Evolutionary conservation across 2,797 vertebrate genomes (phyloP).

Genomic region (Pangasius mekongensis): DNA sequence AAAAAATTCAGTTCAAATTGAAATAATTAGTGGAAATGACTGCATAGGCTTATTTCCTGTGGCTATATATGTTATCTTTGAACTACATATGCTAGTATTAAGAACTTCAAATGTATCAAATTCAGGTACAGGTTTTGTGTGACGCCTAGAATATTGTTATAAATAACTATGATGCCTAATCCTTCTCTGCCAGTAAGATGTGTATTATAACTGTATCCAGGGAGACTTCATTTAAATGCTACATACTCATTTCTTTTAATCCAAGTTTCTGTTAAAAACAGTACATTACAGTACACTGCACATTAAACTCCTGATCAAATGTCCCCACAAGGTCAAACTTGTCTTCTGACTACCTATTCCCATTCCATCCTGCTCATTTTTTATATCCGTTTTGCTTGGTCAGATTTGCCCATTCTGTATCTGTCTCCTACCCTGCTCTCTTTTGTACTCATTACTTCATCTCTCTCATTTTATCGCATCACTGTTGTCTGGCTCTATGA

Average conservation of each 20-base stretch:
- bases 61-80: no score
- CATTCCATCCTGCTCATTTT: background rate
- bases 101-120: background rate
- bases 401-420: constrained; percentile 12
- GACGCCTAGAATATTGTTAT: background rate
- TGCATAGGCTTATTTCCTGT: no score
- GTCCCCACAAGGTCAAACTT: background rate
- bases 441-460: background rate
- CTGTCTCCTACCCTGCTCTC: constrained; percentile 2
- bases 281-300: no score
- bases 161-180: background rate
- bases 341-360: background rate
- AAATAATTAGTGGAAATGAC: no score
- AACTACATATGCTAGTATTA: background rate
- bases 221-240: no score
- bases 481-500: background rate
- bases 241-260: no score
- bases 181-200: no score
- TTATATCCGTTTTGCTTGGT: background rate
- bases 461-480: background rate
- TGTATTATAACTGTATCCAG: no score
- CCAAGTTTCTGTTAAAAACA: no score
- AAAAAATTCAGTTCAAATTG: no score
- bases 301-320: background rate
- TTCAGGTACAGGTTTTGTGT: background rate